These are phyloP conservation scores for Maniola jurtina DNA, from an alignment of 1,140 invertebrate species.

Conservation along the genomic window DNA sequence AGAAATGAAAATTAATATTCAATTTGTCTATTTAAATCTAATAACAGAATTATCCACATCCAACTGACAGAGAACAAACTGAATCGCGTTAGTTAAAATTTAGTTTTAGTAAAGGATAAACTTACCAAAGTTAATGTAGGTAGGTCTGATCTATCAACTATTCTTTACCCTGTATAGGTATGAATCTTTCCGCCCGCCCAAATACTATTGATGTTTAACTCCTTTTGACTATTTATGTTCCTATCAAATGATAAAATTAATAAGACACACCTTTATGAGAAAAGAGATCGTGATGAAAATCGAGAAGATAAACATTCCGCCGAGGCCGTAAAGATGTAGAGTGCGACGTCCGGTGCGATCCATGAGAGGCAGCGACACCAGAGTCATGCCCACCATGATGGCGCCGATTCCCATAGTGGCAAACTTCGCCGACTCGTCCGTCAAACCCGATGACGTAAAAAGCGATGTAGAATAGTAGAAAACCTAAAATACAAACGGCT, in stretches of 20 bases:
- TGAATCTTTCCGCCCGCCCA: no score
- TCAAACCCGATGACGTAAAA: constrained; percentile 93
- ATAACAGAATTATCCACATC: no score
- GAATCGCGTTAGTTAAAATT: no score
- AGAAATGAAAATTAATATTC: no score
- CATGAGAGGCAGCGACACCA: constrained; percentile 97
- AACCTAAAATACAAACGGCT: constrained; percentile 82
- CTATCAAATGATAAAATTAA: constrained; percentile 9
- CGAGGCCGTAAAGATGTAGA: constrained; percentile 95
- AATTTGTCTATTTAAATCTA: no score
- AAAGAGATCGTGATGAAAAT: constrained; percentile 98
- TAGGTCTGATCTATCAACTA: no score
- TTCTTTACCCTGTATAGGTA: no score
- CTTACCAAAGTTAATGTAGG: no score
- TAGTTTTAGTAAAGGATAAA: no score
- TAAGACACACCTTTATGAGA: constrained; percentile 88
- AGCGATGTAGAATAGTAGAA: constrained; percentile 98
- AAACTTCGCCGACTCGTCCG: constrained; percentile 91
- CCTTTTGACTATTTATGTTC: background rate
- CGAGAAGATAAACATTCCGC: constrained; percentile 98
- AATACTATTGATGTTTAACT: no score
- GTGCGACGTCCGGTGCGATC: constrained; percentile 95
- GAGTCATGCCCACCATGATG: constrained; percentile 98
- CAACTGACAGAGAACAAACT: no score
- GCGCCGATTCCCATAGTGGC: constrained; percentile 98